Evolutionary conservation across 2,113 vertebrate genomes (phyloP).

Genomic region (Spilogale gracilis): DNA sequence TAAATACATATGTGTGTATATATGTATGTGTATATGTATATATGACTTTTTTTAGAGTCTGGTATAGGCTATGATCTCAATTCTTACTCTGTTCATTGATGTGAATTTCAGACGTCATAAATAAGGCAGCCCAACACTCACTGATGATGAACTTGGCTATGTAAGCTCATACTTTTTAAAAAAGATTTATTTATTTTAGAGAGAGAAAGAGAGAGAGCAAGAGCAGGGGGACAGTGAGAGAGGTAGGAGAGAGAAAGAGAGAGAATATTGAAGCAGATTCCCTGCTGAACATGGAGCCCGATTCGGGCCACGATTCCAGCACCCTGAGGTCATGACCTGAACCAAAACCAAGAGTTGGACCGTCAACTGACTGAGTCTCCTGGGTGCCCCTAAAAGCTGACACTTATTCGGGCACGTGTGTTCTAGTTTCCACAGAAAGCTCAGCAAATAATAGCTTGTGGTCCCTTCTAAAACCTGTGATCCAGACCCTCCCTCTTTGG

Average conservation of each 20-base stretch:
- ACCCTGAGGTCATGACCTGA: not conserved
- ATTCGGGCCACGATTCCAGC: not conserved
- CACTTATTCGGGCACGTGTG: conserved; percentile 7
- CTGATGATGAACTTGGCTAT: not conserved
- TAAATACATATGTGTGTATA: not conserved
- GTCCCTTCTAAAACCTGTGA: not conserved
- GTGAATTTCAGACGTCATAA: not conserved
- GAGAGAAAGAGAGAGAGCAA: not conserved
- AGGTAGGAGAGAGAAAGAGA: not conserved
- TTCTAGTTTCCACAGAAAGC: conserved; percentile 30
- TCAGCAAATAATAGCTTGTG: not conserved
- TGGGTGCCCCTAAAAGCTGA: not conserved
- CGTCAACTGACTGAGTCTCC: not conserved
- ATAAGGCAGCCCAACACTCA: not conserved
- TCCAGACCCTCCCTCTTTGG: not conserved
- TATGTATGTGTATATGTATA: not conserved
- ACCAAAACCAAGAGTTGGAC: not conserved
- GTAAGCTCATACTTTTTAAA: not conserved
- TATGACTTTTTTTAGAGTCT: not conserved
- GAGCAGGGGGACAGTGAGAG: not conserved
- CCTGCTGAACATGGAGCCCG: not conserved
- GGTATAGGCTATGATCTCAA: not conserved
- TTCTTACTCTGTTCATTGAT: not conserved
- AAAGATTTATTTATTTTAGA: not conserved
- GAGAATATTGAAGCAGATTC: not conserved